A percentile compares a stretch with the other conserved stretches of the same genome.
These are phyloP conservation scores for Tiliacea aurago DNA, from an alignment of 2,888 invertebrate species.

Conservation along the genomic window DNA sequence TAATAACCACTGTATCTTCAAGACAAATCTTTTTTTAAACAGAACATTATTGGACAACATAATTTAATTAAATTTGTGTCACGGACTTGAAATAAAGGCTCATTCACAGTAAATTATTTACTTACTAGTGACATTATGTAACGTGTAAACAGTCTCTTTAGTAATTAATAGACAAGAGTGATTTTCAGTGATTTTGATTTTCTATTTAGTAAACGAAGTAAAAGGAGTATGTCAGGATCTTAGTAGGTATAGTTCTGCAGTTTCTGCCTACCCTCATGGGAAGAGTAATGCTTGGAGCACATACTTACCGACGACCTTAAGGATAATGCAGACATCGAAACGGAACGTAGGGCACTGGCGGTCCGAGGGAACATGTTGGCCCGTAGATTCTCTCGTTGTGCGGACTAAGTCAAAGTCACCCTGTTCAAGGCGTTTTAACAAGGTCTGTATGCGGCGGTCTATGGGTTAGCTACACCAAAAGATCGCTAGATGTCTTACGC, in stretches of 20 bases:
- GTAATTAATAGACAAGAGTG: neutral
- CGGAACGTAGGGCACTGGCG: too few relatives aligned
- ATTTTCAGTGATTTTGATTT: neutral
- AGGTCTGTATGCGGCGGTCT: too few relatives aligned
- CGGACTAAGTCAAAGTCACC: too few relatives aligned
- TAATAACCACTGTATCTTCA: constrained; percentile 1
- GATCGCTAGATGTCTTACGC: too few relatives aligned
- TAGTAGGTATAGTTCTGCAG: neutral
- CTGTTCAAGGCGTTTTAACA: too few relatives aligned
- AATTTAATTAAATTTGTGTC: neutral
- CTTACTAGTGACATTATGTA: neutral
- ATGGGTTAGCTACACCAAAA: too few relatives aligned
- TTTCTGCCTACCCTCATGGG: neutral
- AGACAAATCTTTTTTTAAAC: neutral
- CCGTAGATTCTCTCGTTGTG: too few relatives aligned
- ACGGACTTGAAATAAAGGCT: constrained; percentile 15
- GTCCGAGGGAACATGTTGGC: too few relatives aligned
- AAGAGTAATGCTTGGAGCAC: neutral
- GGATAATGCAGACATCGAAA: too few relatives aligned
- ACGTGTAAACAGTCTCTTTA: neutral
- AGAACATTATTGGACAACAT: neutral
- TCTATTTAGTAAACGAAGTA: neutral
- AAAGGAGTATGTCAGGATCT: neutral
- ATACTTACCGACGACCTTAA: too few relatives aligned
- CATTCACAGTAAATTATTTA: constrained; percentile 5